These are phyloP conservation scores for Bradypodion pumilum DNA, from an alignment of 2,797 vertebrate genomes.

Conservation along the genomic window DNA sequence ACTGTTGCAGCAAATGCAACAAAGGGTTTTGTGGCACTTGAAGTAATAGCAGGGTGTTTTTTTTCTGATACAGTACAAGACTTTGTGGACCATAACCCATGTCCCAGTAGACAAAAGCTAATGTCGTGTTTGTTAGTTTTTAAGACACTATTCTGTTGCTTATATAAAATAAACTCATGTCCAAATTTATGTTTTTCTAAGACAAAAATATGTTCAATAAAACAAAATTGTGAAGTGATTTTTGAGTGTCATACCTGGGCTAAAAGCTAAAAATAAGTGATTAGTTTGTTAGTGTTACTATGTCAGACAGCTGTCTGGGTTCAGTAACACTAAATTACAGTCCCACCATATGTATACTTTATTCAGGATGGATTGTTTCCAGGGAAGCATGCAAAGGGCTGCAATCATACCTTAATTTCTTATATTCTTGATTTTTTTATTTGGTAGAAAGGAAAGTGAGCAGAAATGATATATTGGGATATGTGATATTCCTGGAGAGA, in stretches of 20 bases:
- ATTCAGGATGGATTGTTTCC: neutral
- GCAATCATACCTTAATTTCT: neutral
- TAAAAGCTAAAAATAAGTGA: neutral
- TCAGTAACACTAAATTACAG: neutral
- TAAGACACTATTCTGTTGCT: neutral
- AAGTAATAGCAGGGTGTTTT: neutral
- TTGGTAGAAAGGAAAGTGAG: neutral
- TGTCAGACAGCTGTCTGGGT: neutral
- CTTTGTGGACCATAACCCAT: neutral
- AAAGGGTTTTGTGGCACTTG: neutral
- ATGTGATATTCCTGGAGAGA: constrained; percentile 11
- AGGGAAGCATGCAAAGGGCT: neutral
- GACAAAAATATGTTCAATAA: too few relatives aligned
- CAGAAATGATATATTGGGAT: constrained; percentile 1
- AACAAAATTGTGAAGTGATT: neutral
- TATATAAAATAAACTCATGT: neutral
- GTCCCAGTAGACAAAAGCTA: neutral
- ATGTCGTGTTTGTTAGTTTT: neutral
- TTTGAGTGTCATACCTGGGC: too few relatives aligned
- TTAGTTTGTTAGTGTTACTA: neutral
- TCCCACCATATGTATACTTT: neutral
- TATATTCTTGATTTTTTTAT: neutral
- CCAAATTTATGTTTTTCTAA: too few relatives aligned
- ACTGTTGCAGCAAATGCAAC: neutral
- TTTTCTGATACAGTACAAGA: neutral